Evolutionary conservation across 2,888 invertebrate species (phyloP), one percentile per base, ranked within the genome.

Genomic region (Ferrisia virgata): DNA sequence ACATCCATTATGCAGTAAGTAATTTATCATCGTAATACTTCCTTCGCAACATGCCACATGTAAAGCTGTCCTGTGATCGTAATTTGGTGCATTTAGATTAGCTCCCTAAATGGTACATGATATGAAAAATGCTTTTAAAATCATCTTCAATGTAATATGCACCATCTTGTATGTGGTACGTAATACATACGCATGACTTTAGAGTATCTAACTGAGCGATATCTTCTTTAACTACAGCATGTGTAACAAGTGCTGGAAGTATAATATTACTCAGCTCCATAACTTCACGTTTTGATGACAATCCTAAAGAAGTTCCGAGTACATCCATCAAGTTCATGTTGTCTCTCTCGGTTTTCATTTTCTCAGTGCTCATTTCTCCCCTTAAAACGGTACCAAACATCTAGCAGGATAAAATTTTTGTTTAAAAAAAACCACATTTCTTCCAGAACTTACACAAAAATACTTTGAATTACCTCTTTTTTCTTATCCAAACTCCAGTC

Each of bases 11-110:
- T 91, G 90, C 33, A 97, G 89, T 39, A 97, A 90, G 88, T 92
- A 93, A 86, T 93, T 92, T 0, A 96, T 94, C 0, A 94, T 90
- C 0, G 90, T 88, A 0, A 91, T 86, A 85, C 94, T 92, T 0
- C 95, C 95, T 86, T 93, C 91, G 79, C 92, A 89, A 43, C 94
- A 93, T 0, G 96, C 96, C 84, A 95, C 91, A 87, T 97, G 96
- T 0, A 97, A 89, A 0, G 95, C 93, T 0, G 95, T 95, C 85
- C 94, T 91, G 36, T 92, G 91, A 88, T 95, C 95, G 28, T 93
- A 92, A 88, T 95, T 94, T 2, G 91, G 90, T 0, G 92, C 91
- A 8, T 94, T 93, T 2, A 96, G 90, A 87, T 95, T 93, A 0
- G 94, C 94, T 0, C 95, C 95, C 90, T 91, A 86, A 22, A 78